Conservation (phyloP, 2,888 invertebrate genomes). For the Stenurella melanura region DNA sequence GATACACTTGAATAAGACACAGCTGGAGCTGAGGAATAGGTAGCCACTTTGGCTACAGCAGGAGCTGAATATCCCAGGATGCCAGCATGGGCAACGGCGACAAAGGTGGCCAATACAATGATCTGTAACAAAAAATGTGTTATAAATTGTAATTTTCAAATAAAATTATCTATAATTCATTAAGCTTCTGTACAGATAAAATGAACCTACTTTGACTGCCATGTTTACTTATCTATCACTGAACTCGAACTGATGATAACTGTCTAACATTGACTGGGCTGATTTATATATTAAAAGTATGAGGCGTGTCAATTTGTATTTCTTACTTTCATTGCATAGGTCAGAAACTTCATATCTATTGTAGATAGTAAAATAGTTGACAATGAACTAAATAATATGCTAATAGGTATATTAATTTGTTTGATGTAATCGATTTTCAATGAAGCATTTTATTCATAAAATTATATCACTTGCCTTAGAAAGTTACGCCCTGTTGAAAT, state of each 20-base stretch:
- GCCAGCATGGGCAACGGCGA: conserved; percentile 45
- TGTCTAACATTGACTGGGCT: neutral
- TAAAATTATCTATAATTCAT: neutral
- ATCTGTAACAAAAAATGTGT: conserved; percentile 50
- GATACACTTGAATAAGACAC: neutral
- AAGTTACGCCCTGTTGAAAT: too few relatives aligned
- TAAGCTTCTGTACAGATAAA: neutral
- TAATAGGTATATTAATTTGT: neutral
- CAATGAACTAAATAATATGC: conserved; percentile 8
- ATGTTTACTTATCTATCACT: conserved; percentile 17
- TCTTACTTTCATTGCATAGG: conserved; percentile 9
- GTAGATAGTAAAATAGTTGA: conserved; percentile 1
- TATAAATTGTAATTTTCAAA: too few relatives aligned
- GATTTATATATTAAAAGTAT: conserved; percentile 10
- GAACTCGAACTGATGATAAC: neutral
- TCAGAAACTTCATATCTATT: neutral
- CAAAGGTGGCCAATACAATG: conserved; percentile 57
- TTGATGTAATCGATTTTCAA: neutral
- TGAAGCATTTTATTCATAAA: too few relatives aligned
- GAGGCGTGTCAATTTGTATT: conserved; percentile 1
- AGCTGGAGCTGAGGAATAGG: conserved; percentile 53
- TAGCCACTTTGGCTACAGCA: conserved; percentile 47
- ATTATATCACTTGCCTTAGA: too few relatives aligned
- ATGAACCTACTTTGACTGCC: conserved; percentile 40
- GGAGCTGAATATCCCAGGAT: neutral